Base-by-base conservation (phyloP, 2,113 vertebrate species). In the Oncorhynchus keta region DNA sequence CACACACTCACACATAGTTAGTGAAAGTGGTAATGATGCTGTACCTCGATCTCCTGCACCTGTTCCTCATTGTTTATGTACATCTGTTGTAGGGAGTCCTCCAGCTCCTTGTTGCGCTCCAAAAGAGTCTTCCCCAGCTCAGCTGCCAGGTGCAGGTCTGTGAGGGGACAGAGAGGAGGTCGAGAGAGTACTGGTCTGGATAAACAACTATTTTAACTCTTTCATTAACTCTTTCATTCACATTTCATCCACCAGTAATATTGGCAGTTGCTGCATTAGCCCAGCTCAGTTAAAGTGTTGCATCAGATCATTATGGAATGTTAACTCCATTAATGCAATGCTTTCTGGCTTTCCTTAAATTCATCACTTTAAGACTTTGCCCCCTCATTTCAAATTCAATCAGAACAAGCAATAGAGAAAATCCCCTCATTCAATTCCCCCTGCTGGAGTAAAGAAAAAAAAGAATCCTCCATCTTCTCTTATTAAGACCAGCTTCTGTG, bases 41-140 rank as follows among this genome's bases (percentile, higher is more conserved):
- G 0, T 86, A 99, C 97, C 96, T 99, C 97, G 0, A 99, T 99
- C 89, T 99, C 97, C 62, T 97, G 97, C 68, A 97, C 96, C 85
- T 98, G 97, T 76, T 99, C 97, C 86, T 99, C 96, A 11, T 96
- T 97, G 93, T 95, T 96, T 85, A 96, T 75, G 26, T 99, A 99
- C 97, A 99, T 98, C 88, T 98, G 97, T 81, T 99, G 98, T 77
- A 99, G 91, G 0, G 97, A 97, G 83, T 97, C 96, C 88, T 99
- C 98, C 88, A 99, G 90, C 86, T 99, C 98, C 81, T 99, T 99
- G 91, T 99, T 99, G 76, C 96, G 93, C 75, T 99, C 98, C 92
- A 99, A 93, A 45, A 99, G 94, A 0, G 97, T 99, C 90, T 99
- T 99, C 65, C 98, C 97, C 78, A 99, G 93, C 90, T 99, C 97